phyloP scores from a whole-genome alignment of 2,797 vertebrate genomes.

The Hozukius guyotensis region DNA sequence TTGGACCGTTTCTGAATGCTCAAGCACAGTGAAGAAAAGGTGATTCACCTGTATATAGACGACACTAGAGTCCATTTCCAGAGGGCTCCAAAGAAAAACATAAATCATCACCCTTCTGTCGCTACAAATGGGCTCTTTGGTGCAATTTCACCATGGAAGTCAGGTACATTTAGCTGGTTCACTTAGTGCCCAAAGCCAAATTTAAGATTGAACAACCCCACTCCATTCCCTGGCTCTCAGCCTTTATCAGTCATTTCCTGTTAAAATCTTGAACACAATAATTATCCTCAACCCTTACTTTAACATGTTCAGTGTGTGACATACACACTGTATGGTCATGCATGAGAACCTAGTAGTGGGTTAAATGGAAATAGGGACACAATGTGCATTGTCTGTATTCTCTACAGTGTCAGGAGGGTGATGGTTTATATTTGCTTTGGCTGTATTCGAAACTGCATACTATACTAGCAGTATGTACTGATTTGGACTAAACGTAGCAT shows the following conservation, averaged over 20 bases:
- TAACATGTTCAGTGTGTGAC: not conserved
- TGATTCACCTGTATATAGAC: slow-evolving; percentile 35
- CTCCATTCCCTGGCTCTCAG: not conserved
- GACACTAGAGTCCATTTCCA: slow-evolving; percentile 45
- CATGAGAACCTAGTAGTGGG: not conserved
- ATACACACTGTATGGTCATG: not conserved
- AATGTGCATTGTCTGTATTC: slow-evolving; percentile 9
- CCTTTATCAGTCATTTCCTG: slow-evolving; percentile 17
- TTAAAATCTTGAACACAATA: slow-evolving; percentile 21
- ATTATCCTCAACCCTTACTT: slow-evolving; percentile 17
- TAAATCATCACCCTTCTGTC: slow-evolving; percentile 48
- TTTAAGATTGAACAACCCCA: slow-evolving; percentile 31
- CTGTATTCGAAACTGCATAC: no score
- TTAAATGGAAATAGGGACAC: not conserved
- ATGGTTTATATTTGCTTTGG: slow-evolving; percentile 29
- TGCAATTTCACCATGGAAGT: slow-evolving; percentile 42
- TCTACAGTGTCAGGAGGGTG: slow-evolving; percentile 14
- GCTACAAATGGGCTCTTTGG: slow-evolving; percentile 45
- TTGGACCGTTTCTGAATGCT: slow-evolving; percentile 9
- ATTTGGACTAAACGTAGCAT: no score
- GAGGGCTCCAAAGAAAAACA: slow-evolving; percentile 33
- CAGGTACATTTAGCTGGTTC: slow-evolving; percentile 45
- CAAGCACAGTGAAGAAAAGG: slow-evolving; percentile 15
- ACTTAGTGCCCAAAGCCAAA: slow-evolving; percentile 38
- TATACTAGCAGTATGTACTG: no score